These are phyloP conservation scores for Alfaro cultratus DNA, from an alignment of 2,797 vertebrate species.

Conservation along the genomic window DNA sequence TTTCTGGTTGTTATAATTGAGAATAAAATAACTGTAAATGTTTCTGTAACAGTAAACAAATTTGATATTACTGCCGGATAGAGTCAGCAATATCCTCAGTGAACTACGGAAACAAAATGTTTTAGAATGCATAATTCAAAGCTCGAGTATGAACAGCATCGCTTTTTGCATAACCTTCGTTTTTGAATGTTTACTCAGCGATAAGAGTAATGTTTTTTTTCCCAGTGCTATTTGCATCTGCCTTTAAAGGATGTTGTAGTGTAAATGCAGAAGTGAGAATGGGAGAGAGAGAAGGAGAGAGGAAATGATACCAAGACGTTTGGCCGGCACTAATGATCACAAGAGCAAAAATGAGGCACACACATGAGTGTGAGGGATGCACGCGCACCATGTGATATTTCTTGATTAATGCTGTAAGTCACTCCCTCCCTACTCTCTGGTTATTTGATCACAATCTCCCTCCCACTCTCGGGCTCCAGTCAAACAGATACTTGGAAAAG, in stretches of 20 bases:
- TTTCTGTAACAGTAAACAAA: conserved; percentile 2
- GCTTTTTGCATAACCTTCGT: conserved; percentile 16
- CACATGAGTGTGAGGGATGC: conserved; percentile 44
- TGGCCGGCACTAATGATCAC: conserved; percentile 64
- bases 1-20: background rate
- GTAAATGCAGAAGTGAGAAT: conserved; percentile 80
- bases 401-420: conserved; percentile 68
- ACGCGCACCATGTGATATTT: conserved; percentile 71
- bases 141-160: background rate
- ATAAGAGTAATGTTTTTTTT: conserved; percentile 30
- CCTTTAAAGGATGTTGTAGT: conserved; percentile 64
- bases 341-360: conserved; percentile 57
- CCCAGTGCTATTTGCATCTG: conserved; percentile 58
- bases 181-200: conserved; percentile 34
- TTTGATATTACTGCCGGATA: background rate
- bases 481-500: conserved; percentile 64
- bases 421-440: conserved; percentile 58
- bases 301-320: conserved; percentile 79
- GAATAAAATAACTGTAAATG: background rate
- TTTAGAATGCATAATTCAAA: conserved; percentile 16
- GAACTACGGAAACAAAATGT: conserved; percentile 5
- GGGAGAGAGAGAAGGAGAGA: conserved; percentile 76
- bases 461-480: conserved; percentile 56
- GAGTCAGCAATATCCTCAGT: conserved; percentile 23
- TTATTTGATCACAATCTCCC: conserved; percentile 69